These are phyloP conservation scores for Cantharis lateralis DNA, from an alignment of 2,888 invertebrate genomes.

Conservation along the genomic window DNA sequence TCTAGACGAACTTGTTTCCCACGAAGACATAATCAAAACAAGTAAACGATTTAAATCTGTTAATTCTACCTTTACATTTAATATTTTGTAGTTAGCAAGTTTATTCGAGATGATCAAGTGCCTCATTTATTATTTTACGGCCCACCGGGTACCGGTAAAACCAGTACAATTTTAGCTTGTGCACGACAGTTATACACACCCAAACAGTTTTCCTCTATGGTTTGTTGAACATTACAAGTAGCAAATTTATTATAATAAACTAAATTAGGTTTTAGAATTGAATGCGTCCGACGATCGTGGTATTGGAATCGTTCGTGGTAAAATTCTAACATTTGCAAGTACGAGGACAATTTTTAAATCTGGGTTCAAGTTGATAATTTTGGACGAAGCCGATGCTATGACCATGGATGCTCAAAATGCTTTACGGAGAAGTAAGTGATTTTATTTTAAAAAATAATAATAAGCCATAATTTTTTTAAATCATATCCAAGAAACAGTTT, in stretches of 20 bases:
- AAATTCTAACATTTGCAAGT: conserved; percentile 94
- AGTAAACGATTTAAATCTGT: conserved; percentile 66
- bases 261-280: conserved; percentile 76
- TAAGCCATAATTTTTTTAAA: no score
- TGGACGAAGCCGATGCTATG: conserved; percentile 99
- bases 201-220: conserved; percentile 92
- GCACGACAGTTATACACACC: conserved; percentile 90
- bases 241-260: background rate
- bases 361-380: conserved; percentile 92
- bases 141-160: conserved; percentile 98
- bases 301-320: conserved; percentile 91
- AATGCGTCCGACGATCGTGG: conserved; percentile 99
- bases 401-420: conserved; percentile 99
- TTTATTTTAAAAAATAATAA: no score
- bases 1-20: conserved; percentile 92
- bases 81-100: conserved; percentile 71
- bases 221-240: conserved; percentile 45
- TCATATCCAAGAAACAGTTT: no score
- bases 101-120: conserved; percentile 88
- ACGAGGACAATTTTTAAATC: conserved; percentile 93
- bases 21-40: conserved; percentile 94
- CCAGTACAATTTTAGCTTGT: conserved; percentile 95
- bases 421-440: conserved; percentile 79
- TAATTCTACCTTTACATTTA: background rate
- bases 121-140: conserved; percentile 98